Base-by-base conservation (phyloP, 2,888 invertebrate species). In the Blastobasis lacticolella region DNA sequence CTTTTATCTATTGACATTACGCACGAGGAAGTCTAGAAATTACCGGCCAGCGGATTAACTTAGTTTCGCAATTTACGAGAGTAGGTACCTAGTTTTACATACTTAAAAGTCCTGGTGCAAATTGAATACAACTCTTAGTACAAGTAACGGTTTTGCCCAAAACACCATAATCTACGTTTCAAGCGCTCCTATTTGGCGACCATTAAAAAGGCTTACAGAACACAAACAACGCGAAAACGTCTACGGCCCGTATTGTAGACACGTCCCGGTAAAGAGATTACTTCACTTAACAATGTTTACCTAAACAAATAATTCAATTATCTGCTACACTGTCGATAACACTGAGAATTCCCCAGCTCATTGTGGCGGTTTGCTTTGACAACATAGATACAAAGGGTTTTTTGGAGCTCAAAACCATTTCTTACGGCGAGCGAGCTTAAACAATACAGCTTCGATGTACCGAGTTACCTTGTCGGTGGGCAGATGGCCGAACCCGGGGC, bases 291-390 rank as follows among this genome's bases (percentile, higher is more conserved):
- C 48, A 51, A 48, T 53, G 51, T 56, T 55, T 55, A 57, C 55
- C 51, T 53, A 55, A 68, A 71, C 68, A 73, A 72, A 69, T 72
- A 75, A 71, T 67, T 70, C 62, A 75, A 73, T 77, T 76, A 75
- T 77, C 71, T 64, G 59, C 66, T 65, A 58, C 62, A 66, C 57
- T 66, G 64, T 67, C 63, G 70, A 71, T 74, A 75, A 73, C 61
- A 49, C 54, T 53, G 57, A 64, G 52, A 60, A 63, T 63, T 57
- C 62, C 61, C 63, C 56, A 59, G 53, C 55, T 52, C 53, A 62
- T 69, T 67, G 60, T 62, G 70, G 64, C 80, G 80, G 80, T 57
- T 5, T 47, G 56, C 67, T 79, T 79, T 77, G 71, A 69, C 51
- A 49, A 54, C 59, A 57, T 57, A 37, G 62, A 53, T 57, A 78